Conservation (phyloP, 2,113 vertebrate genomes). For the Eudyptes chrysolophus region DNA sequence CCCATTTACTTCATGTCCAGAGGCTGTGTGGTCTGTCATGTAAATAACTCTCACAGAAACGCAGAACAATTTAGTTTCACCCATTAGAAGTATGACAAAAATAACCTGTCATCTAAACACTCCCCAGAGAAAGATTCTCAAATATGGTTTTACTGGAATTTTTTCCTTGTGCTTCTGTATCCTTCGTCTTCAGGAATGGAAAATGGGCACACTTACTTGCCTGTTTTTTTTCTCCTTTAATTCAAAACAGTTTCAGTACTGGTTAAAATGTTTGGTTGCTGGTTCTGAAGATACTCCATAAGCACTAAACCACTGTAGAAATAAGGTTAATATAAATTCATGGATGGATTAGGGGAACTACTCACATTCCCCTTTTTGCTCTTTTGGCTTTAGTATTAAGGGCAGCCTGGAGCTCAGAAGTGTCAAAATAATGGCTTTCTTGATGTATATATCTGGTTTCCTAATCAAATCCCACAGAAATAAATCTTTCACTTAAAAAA, state of each 20-base stretch:
- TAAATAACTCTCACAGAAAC: not conserved
- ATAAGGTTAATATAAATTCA: not conserved
- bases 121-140: conserved; percentile 7
- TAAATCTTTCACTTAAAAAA: not conserved
- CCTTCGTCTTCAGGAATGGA: not conserved
- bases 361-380: not conserved
- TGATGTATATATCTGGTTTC: not conserved
- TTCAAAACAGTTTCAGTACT: not conserved
- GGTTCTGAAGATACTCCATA: not conserved
- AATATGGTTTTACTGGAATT: conserved; percentile 2
- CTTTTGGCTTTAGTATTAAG: not conserved
- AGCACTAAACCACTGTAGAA: not conserved
- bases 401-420: not conserved
- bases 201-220: not conserved
- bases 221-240: not conserved
- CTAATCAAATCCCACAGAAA: not conserved
- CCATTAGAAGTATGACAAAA: conserved; percentile 19
- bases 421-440: not conserved
- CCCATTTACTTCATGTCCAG: not conserved
- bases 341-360: not conserved
- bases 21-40: not conserved
- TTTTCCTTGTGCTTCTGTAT: not conserved
- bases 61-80: not conserved
- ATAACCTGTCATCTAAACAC: conserved; percentile 38
- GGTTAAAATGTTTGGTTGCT: not conserved